These are phyloP conservation scores for Chitala chitala DNA, from an alignment of 2,113 vertebrate species.

Conservation along the genomic window DNA sequence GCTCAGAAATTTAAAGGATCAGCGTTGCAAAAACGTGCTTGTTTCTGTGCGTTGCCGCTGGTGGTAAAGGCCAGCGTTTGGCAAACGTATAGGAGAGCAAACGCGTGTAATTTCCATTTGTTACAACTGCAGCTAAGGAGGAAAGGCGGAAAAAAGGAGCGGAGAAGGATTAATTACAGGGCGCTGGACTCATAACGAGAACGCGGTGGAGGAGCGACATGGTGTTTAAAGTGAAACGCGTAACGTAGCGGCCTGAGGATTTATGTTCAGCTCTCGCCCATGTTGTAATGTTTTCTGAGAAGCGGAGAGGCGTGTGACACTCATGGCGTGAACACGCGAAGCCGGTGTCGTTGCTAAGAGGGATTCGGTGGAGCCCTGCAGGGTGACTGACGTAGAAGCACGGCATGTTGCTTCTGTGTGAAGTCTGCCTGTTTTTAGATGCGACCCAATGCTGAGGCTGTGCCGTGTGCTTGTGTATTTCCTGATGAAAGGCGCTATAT, in stretches of 20 bases:
- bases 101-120: constrained; percentile 16
- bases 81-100: background rate
- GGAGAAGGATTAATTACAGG: constrained; percentile 24
- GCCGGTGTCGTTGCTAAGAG: background rate
- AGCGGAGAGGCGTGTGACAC: constrained; percentile 1
- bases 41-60: background rate
- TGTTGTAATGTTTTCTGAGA: constrained; percentile 3
- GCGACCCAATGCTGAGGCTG: too few relatives aligned
- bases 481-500: too few relatives aligned
- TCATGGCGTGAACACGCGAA: background rate
- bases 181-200: background rate
- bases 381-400: too few relatives aligned
- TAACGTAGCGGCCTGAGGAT: background rate
- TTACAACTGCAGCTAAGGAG: constrained; percentile 20
- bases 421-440: too few relatives aligned
- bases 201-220: background rate
- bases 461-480: too few relatives aligned
- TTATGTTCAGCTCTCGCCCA: background rate
- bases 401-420: too few relatives aligned
- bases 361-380: background rate
- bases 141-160: background rate
- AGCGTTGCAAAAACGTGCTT: background rate
- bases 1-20: background rate
- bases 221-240: constrained; percentile 8
- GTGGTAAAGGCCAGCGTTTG: background rate